Evolutionary conservation across 2,888 invertebrate species (phyloP), one percentile per base, ranked within the genome.

Genomic region (Dasysyrphus albostriatus): DNA sequence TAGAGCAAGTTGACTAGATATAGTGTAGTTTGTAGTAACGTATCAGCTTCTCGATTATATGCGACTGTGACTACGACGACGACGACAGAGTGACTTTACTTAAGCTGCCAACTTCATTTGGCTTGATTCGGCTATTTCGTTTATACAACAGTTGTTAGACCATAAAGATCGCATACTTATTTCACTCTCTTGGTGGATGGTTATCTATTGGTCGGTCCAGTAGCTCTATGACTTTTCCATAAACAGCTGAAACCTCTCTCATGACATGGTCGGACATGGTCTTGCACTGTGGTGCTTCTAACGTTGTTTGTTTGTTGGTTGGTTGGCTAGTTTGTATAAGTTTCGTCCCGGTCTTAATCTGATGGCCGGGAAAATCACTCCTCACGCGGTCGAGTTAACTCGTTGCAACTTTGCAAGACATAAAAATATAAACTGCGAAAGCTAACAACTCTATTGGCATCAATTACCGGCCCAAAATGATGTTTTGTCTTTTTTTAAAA

Each of bases 361-460:
- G 61, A 61, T 61, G 78, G 70, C 49, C 51, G 39, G 19, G 16
- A 56, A 87, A 82, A 87, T 74, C 12, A 39, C 39, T 39, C 39
- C 32, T 32, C 39, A 2, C 4, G 2, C 39, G 39, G 10, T 39
- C 12, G 39, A 12, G 10, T 39, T 39, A 12, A 8, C 7, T 47
- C 16, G 16, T 47, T 47, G 16, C 9, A 16, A 47, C 47, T 47
- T n/a, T 47, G 47, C 47, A 44, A 44, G 44, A 24, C 29, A 29
- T 14, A 51, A 51, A 14, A 29, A 54, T 39, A 24, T 51, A 24
- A 54, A 78, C 63, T 77, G 73, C 69, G 65, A 82, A 87, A 87
- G 82, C 85, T 87, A 83, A 87, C 87, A 87, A 87, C 87, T 87
- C 87, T 87, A 87, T 87, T 87, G 75, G 87, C 82, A 87, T 87